These are phyloP conservation scores for Salminus brasiliensis DNA, from an alignment of 2,113 vertebrate genomes.

Conservation along the genomic window DNA sequence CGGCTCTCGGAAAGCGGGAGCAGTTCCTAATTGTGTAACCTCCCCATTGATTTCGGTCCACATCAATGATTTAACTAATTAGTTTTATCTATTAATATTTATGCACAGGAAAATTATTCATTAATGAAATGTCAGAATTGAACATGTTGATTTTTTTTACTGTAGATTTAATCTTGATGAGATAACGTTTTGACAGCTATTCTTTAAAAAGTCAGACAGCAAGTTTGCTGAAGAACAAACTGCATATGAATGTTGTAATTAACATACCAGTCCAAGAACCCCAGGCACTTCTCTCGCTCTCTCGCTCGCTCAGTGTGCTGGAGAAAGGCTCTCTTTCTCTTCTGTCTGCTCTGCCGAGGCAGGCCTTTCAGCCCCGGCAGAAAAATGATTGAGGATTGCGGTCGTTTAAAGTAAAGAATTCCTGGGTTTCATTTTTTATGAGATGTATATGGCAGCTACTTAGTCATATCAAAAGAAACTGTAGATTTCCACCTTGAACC, in stretches of 20 bases:
- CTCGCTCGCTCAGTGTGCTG: not conserved
- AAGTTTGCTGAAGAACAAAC: constrained; percentile 70
- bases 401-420: constrained; percentile 8
- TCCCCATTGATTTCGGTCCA: constrained; percentile 73
- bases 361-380: not conserved
- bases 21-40: constrained; percentile 49
- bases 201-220: constrained; percentile 59
- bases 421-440: constrained; percentile 4
- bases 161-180: constrained; percentile 68
- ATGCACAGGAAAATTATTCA: constrained; percentile 74
- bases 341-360: not conserved
- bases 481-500: constrained; percentile 17
- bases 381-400: constrained; percentile 20
- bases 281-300: constrained; percentile 45
- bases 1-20: constrained; percentile 55
- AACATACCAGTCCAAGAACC: constrained; percentile 59
- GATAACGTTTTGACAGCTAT: constrained; percentile 74
- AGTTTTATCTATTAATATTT: constrained; percentile 79
- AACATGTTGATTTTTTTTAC: constrained; percentile 64
- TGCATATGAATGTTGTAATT: constrained; percentile 74
- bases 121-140: constrained; percentile 77
- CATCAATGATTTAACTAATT: constrained; percentile 78
- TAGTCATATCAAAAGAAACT: not conserved
- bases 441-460: constrained; percentile 23
- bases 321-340: not conserved